A percentile compares a stretch with the other conserved stretches of the same genome.
These are phyloP conservation scores for Mylabris phalerata DNA, from an alignment of 1,140 invertebrate species.

Conservation along the genomic window DNA sequence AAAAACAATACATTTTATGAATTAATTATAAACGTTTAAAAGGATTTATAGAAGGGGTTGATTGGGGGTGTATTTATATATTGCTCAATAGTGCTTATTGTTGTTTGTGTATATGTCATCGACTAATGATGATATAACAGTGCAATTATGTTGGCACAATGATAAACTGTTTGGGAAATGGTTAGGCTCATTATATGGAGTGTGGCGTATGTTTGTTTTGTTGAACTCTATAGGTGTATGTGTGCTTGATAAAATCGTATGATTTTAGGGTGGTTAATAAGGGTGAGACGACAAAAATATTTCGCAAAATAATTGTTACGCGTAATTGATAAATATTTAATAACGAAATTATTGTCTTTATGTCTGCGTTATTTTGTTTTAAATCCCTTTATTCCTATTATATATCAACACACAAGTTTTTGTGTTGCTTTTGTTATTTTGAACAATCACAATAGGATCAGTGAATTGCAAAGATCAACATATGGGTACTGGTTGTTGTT, in stretches of 20 bases:
- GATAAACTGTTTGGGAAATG: slow-evolving; percentile 35
- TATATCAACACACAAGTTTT: too few species aligned
- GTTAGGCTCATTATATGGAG: slow-evolving; percentile 31
- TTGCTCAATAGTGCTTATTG: too few species aligned
- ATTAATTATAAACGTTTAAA: slow-evolving; percentile 6
- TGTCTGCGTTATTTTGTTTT: too few species aligned
- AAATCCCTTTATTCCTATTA: too few species aligned
- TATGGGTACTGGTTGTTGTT: slow-evolving; percentile 11
- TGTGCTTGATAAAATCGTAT: too few species aligned
- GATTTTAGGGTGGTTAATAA: too few species aligned
- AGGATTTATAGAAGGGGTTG: too few species aligned
- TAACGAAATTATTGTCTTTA: too few species aligned
- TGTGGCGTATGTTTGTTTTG: slow-evolving; percentile 24
- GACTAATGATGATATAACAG: slow-evolving; percentile 35
- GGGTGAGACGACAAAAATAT: too few species aligned
- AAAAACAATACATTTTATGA: background rate
- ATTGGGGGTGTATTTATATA: too few species aligned
- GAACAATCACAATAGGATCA: slow-evolving; percentile 15
- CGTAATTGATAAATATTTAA: too few species aligned
- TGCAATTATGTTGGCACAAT: slow-evolving; percentile 34
- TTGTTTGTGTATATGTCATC: slow-evolving; percentile 20
- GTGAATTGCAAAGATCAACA: slow-evolving; percentile 11
- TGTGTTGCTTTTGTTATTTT: background rate
- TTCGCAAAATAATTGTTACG: too few species aligned
- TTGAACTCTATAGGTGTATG: background rate